A percentile compares a stretch with the other conserved stretches of the same genome.
Evolutionary conservation across 2,797 vertebrate genomes (phyloP).

Genomic region (Falco rusticolus): DNA sequence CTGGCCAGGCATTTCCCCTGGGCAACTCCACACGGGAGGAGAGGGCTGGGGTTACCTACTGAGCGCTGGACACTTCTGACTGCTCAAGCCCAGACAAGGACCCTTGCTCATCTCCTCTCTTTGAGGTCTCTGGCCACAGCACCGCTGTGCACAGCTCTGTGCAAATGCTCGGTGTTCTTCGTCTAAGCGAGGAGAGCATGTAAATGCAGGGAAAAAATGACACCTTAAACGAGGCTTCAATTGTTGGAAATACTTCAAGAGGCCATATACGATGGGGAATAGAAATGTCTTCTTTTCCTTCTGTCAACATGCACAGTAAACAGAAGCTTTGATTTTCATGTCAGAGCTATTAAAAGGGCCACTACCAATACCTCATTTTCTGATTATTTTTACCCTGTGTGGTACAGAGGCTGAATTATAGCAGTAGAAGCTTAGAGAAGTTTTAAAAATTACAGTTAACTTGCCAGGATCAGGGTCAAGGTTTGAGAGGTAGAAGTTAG

Average conservation of each 20-base stretch:
- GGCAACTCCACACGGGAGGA: accelerated
- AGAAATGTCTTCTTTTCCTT: not conserved
- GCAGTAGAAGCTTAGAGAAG: not conserved
- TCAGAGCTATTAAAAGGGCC: not conserved
- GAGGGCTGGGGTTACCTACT: not conserved
- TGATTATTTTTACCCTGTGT: not conserved
- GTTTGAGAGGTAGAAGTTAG: not conserved
- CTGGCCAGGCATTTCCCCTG: not conserved
- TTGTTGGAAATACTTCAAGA: not conserved
- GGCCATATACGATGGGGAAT: not conserved
- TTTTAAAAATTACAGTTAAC: not conserved
- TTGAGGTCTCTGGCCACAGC: not conserved
- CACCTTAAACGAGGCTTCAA: not conserved
- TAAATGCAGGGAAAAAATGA: not conserved
- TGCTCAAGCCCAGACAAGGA: not conserved
- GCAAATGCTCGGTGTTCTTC: not conserved
- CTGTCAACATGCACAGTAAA: not conserved
- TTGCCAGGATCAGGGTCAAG: accelerated
- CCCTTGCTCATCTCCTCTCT: not conserved
- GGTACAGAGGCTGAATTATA: not conserved
- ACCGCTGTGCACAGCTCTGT: accelerated
- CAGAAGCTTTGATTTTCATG: not conserved
- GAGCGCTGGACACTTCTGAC: not conserved
- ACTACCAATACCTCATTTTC: not conserved
- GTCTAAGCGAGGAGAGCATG: not conserved